Conservation (phyloP, 2,888 invertebrate species). For the Oscheius sp. region DNA sequence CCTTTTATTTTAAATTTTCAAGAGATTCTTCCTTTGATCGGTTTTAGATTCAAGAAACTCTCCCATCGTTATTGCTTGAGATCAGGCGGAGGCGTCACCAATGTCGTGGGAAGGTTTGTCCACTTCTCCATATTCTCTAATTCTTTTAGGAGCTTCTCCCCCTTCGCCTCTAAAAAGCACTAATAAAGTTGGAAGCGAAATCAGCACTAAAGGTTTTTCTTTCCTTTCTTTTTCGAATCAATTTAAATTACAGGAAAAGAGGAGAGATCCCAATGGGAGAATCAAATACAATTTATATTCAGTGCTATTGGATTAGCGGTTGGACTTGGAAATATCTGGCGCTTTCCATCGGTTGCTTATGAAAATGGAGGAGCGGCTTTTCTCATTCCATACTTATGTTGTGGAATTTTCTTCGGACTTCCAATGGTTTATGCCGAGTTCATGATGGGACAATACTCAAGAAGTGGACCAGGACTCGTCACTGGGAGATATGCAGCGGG, state of each 20-base stretch:
- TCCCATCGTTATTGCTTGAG: too few species aligned
- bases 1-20: too few species aligned
- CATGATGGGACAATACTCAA: constrained; percentile 65
- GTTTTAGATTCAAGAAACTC: too few species aligned
- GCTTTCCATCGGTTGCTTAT: constrained; percentile 50
- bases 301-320: constrained; percentile 62
- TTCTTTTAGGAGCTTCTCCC: neutral
- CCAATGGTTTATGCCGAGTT: constrained; percentile 70
- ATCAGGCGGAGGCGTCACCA: too few species aligned
- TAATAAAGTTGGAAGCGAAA: neutral
- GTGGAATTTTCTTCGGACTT: constrained; percentile 70
- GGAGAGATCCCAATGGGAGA: constrained; percentile 34
- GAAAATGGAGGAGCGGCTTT: constrained; percentile 69
- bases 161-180: neutral
- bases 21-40: too few species aligned
- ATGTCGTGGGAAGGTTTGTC: too few species aligned
- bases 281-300: constrained; percentile 59
- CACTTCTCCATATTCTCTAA: neutral
- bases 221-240: neutral
- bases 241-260: neutral
- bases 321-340: constrained; percentile 65
- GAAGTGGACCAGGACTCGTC: constrained; percentile 1
- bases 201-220: too few species aligned
- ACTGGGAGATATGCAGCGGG: constrained; percentile 13
- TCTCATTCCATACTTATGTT: constrained; percentile 70